A percentile compares a stretch with the other conserved stretches of the same genome.
Evolutionary conservation across 2,888 invertebrate genomes (phyloP).

Genomic region (Saturnia japonica): DNA sequence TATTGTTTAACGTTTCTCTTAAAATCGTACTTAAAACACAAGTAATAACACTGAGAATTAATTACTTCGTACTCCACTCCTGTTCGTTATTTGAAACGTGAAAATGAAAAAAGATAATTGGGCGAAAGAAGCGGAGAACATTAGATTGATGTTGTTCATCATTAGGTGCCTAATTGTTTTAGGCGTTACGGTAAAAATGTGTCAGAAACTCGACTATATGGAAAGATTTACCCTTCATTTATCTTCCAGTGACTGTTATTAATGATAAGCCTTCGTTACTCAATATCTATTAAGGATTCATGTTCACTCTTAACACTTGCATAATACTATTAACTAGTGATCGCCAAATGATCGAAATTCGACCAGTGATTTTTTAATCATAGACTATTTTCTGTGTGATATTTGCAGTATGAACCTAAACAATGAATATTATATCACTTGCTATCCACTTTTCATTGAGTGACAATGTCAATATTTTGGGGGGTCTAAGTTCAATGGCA

Average conservation of each 20-base stretch:
- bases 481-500: too few relatives aligned
- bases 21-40: slow-evolving; percentile 32
- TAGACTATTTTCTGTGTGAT: too few relatives aligned
- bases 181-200: slow-evolving; percentile 31
- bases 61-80: slow-evolving; percentile 53
- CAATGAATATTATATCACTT: too few relatives aligned
- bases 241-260: slow-evolving; percentile 22
- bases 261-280: slow-evolving; percentile 10
- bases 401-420: too few relatives aligned
- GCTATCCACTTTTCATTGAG: too few relatives aligned
- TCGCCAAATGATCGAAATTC: too few relatives aligned
- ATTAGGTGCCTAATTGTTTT: slow-evolving; percentile 43
- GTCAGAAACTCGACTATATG: slow-evolving; percentile 23
- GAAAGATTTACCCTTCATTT: slow-evolving; percentile 24
- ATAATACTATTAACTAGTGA: too few relatives aligned
- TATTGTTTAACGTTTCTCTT: slow-evolving; percentile 16
- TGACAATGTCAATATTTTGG: too few relatives aligned
- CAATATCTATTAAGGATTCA: slow-evolving; percentile 3
- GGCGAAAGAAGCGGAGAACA: slow-evolving; percentile 39
- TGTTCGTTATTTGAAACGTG: slow-evolving; percentile 38
- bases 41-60: slow-evolving; percentile 67
- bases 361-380: too few relatives aligned
- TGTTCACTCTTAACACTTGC: too few relatives aligned
- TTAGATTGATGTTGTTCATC: slow-evolving; percentile 52
- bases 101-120: slow-evolving; percentile 60